Percentiles rank a stretch among this genome's conserved stretches.
phyloP scores from a whole-genome alignment of 2,888 invertebrate species.

The Sesia apiformis region DNA sequence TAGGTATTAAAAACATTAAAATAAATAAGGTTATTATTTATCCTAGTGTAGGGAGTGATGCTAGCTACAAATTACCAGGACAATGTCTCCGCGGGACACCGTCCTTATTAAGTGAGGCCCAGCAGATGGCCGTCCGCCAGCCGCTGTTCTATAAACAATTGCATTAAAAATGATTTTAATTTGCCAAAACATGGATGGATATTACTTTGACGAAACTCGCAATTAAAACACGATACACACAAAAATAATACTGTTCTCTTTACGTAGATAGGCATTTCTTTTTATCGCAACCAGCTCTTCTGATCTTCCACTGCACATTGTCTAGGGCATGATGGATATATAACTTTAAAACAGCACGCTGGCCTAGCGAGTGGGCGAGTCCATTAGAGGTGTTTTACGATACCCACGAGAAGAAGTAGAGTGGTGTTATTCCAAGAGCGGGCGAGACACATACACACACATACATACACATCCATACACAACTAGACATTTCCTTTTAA shows the following conservation, averaged over 20 bases:
- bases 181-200: slow-evolving; percentile 5
- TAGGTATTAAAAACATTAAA: neutral
- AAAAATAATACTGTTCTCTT: neutral
- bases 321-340: no score
- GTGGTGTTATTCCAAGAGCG: no score
- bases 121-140: slow-evolving; percentile 53
- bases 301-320: no score
- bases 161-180: slow-evolving; percentile 32
- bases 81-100: slow-evolving; percentile 65
- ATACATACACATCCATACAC: no score
- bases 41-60: slow-evolving; percentile 54
- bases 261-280: no score
- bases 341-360: no score
- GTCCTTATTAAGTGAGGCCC: slow-evolving; percentile 47
- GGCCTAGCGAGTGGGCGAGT: no score
- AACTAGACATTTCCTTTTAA: no score
- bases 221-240: neutral
- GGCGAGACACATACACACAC: no score
- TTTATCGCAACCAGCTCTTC: no score
- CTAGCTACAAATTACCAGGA: slow-evolving; percentile 68
- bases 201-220: neutral
- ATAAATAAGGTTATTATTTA: slow-evolving; percentile 66
- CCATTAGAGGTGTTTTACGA: no score
- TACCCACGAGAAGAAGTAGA: no score
- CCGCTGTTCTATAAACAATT: slow-evolving; percentile 32